A percentile compares a stretch with the other conserved stretches of the same genome.
Evolutionary conservation across 2,797 vertebrate species (phyloP).

Genomic region (Loriculus beryllinus): DNA sequence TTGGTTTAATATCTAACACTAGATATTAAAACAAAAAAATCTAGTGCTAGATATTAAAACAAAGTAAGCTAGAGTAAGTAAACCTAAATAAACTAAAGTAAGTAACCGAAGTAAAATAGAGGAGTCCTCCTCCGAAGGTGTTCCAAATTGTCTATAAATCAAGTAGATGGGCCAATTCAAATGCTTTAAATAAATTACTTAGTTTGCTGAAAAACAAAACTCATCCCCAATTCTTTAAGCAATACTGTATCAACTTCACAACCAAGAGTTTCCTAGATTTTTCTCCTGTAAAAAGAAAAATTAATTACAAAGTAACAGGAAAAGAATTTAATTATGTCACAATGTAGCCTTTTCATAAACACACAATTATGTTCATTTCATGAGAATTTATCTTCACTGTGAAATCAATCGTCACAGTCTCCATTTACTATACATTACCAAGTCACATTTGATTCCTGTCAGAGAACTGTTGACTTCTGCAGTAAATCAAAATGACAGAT

Average conservation of each 20-base stretch:
- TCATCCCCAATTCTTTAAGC: not conserved
- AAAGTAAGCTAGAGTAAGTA: not conserved
- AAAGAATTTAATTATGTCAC: slow-evolving; percentile 66
- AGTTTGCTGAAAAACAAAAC: not conserved
- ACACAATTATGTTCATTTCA: slow-evolving; percentile 58
- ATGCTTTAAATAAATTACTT: slow-evolving; percentile 14
- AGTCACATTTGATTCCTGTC: slow-evolving; percentile 71
- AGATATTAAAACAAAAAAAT: not conserved
- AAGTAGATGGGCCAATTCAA: not conserved
- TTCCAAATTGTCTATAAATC: not conserved
- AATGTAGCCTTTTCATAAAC: slow-evolving; percentile 56
- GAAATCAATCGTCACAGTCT: slow-evolving; percentile 71
- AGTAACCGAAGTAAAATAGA: not conserved
- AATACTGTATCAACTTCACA: not conserved
- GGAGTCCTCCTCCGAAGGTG: not conserved
- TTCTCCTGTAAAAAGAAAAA: not conserved
- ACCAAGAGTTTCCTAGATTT: not conserved
- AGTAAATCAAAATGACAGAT: slow-evolving; percentile 64
- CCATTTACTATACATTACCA: slow-evolving; percentile 57
- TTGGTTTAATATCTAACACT: not conserved
- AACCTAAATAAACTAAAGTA: not conserved
- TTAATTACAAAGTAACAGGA: slow-evolving; percentile 43
- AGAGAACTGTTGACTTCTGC: slow-evolving; percentile 40
- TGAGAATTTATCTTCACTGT: slow-evolving; percentile 73
- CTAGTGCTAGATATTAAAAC: not conserved